These are phyloP conservation scores for Hippocampus abdominalis DNA, from an alignment of 2,113 vertebrate species.

Conservation along the genomic window DNA sequence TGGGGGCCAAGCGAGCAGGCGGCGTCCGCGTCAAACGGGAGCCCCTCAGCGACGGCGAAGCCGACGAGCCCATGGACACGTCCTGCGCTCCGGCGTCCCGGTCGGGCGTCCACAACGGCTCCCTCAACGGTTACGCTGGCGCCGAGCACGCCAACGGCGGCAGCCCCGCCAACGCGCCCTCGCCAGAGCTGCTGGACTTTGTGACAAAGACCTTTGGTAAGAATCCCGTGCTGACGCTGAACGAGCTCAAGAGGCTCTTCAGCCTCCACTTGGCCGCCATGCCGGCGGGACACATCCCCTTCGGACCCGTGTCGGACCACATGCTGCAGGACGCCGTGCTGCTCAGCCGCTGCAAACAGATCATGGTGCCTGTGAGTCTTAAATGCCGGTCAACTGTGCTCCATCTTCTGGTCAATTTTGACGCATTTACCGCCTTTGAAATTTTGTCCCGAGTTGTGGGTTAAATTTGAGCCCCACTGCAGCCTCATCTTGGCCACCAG, in stretches of 20 bases:
- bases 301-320: conserved; percentile 89
- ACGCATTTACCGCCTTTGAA: not conserved
- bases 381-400: not conserved
- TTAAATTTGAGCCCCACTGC: conserved; percentile 27
- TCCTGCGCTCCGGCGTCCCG: conserved; percentile 42
- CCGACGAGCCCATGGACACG: conserved; percentile 87
- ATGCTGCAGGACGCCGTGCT: conserved; percentile 90
- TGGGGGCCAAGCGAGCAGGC: conserved; percentile 63
- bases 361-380: conserved; percentile 96
- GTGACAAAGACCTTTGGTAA: conserved; percentile 84
- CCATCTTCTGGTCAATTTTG: not conserved
- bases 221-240: conserved; percentile 91
- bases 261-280: conserved; percentile 92
- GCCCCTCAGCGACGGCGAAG: conserved; percentile 67
- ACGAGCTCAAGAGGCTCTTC: conserved; percentile 92
- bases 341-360: conserved; percentile 89
- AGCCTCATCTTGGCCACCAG: not conserved
- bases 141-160: conserved; percentile 74
- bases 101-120: conserved; percentile 67
- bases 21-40: conserved; percentile 76
- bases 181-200: conserved; percentile 86
- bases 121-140: conserved; percentile 75
- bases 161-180: conserved; percentile 44
- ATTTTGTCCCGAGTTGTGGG: not conserved
- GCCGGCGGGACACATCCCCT: conserved; percentile 80